A percentile compares a stretch with the other conserved stretches of the same genome.
Evolutionary conservation across 2,888 invertebrate genomes (phyloP).

Genomic region (Morpho achilles): DNA sequence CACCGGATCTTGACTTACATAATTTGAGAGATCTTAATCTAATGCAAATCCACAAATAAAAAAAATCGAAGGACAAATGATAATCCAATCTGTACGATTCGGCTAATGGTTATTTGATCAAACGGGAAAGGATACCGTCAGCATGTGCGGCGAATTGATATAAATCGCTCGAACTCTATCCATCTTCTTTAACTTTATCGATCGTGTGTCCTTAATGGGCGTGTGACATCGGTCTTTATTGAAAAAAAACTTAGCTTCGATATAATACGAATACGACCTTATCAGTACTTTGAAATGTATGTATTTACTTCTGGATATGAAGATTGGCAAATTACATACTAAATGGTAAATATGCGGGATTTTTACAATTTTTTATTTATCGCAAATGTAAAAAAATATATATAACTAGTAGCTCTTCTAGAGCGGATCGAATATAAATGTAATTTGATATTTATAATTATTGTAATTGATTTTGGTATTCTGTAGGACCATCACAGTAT

Average conservation of each 20-base stretch:
- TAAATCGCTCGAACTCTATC: slow-evolving; percentile 66
- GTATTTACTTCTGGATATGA: background rate
- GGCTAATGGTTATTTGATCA: slow-evolving; percentile 54
- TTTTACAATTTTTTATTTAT: no score
- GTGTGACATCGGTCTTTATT: slow-evolving; percentile 59
- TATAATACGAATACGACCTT: no score
- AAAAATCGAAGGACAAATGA: slow-evolving; percentile 6
- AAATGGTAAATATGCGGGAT: no score
- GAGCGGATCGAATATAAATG: no score
- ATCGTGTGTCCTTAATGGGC: slow-evolving; percentile 54
- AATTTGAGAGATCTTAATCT: no score
- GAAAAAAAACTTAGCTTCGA: slow-evolving; percentile 1
- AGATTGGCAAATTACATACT: no score
- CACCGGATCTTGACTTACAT: no score
- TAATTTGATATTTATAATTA: no score
- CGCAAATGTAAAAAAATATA: no score
- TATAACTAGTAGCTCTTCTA: no score
- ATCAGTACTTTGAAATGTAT: background rate
- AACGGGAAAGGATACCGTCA: slow-evolving; percentile 51
- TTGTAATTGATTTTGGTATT: no score
- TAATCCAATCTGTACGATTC: slow-evolving; percentile 20
- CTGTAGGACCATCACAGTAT: no score
- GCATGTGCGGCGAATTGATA: slow-evolving; percentile 68
- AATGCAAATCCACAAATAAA: background rate
- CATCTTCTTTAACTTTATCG: slow-evolving; percentile 67